Evolutionary conservation across 2,797 vertebrate genomes (phyloP).

Genomic region (Odontamblyopus rebecca): DNA sequence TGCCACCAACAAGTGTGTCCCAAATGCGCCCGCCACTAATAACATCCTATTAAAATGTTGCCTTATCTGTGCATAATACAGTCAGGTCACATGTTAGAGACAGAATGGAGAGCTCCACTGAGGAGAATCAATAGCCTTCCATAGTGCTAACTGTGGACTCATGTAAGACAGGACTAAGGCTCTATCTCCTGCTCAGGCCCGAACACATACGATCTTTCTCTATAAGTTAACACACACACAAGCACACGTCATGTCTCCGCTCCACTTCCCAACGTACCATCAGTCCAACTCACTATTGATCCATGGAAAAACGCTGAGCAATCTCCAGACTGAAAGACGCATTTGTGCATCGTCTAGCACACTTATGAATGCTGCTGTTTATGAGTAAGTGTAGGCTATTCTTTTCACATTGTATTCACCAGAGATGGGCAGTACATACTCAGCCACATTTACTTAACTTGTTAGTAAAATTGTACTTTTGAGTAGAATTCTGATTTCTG

Average conservation of each 20-base stretch:
- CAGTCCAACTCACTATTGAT: slow-evolving; percentile 74
- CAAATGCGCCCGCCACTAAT: too few species aligned
- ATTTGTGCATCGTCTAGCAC: slow-evolving; percentile 22
- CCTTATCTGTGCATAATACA: too few species aligned
- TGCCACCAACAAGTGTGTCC: neutral
- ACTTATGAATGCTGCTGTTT: slow-evolving; percentile 11
- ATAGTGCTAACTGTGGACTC: slow-evolving; percentile 32
- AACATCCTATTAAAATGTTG: too few species aligned
- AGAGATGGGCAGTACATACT: too few species aligned
- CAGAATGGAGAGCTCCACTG: slow-evolving; percentile 12
- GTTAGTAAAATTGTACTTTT: too few species aligned
- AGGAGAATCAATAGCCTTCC: slow-evolving; percentile 37
- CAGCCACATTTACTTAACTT: too few species aligned
- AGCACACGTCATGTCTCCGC: slow-evolving; percentile 17
- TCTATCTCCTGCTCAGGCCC: slow-evolving; percentile 58
- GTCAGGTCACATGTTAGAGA: too few species aligned
- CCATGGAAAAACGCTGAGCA: slow-evolving; percentile 61
- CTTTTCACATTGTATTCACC: slow-evolving; percentile 20
- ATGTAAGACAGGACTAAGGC: slow-evolving; percentile 60
- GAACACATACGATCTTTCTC: slow-evolving; percentile 68
- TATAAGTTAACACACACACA: slow-evolving; percentile 39
- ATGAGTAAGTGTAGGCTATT: slow-evolving; percentile 6
- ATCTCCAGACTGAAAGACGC: slow-evolving; percentile 46
- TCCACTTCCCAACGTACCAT: slow-evolving; percentile 66
- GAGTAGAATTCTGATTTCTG: too few species aligned